phyloP scores from a whole-genome alignment of 2,113 vertebrate genomes.

The Perca schrenkii region DNA sequence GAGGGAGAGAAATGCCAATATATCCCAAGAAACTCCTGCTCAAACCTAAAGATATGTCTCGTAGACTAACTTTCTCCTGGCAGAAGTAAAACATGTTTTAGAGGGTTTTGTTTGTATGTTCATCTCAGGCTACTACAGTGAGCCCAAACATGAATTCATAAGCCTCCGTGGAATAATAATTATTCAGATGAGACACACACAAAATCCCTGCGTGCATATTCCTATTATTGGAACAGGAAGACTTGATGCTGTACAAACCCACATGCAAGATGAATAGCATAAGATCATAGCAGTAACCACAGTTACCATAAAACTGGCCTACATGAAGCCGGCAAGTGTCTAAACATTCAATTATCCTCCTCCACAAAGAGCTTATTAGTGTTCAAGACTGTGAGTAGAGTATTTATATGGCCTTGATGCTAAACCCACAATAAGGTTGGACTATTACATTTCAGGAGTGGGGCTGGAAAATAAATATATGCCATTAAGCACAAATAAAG shows the following conservation, averaged over 20 bases:
- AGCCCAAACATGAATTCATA: background rate
- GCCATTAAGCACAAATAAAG: background rate
- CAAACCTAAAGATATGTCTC: background rate
- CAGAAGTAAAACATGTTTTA: background rate
- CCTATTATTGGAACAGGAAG: background rate
- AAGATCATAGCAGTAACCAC: background rate
- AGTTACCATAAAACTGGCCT: constrained; percentile 32
- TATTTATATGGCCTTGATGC: constrained; percentile 32
- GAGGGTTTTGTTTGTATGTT: background rate
- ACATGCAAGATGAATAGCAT: constrained; percentile 1
- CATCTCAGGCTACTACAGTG: background rate
- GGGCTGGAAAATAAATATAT: constrained; percentile 22
- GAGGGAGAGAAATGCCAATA: background rate
- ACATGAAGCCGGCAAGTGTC: constrained; percentile 5
- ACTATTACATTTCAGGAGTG: constrained; percentile 36
- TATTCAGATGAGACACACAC: background rate
- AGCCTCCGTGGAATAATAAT: background rate
- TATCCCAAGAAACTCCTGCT: background rate
- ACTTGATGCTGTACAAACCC: background rate
- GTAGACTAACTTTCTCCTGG: too few species aligned
- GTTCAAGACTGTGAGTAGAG: constrained; percentile 15
- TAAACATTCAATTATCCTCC: constrained; percentile 43
- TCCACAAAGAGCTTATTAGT: constrained; percentile 27
- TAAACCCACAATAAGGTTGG: constrained; percentile 36
- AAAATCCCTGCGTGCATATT: background rate